These are phyloP conservation scores for Brevipalpus yothersi DNA, from an alignment of 1,140 invertebrate species.

Conservation along the genomic window DNA sequence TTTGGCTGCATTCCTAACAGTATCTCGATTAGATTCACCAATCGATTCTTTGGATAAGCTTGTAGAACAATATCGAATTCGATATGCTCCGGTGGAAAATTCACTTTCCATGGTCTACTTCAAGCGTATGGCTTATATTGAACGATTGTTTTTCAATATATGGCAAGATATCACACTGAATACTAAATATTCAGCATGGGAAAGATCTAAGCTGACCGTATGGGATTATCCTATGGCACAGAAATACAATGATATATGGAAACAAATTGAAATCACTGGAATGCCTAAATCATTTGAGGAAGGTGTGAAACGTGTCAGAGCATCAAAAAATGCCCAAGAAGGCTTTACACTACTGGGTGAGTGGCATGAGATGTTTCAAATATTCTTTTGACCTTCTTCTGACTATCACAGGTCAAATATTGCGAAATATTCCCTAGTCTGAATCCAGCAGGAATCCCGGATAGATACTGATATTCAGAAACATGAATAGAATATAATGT, in stretches of 20 bases:
- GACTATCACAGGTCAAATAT: no score
- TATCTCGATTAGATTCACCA: constrained; percentile 67
- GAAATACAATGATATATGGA: constrained; percentile 95
- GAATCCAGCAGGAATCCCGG: no score
- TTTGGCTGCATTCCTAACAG: constrained; percentile 75
- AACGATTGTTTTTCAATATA: constrained; percentile 67
- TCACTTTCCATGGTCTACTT: constrained; percentile 78
- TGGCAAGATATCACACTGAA: constrained; percentile 95
- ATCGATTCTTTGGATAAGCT: constrained; percentile 78
- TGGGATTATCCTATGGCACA: constrained; percentile 98
- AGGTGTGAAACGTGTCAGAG: constrained; percentile 35
- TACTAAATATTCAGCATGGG: constrained; percentile 47
- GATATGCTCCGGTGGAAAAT: constrained; percentile 60
- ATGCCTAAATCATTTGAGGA: constrained; percentile 31
- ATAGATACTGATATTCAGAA: no score
- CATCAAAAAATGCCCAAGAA: constrained; percentile 28
- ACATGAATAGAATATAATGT: no score
- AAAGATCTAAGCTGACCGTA: constrained; percentile 73
- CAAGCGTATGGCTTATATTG: constrained; percentile 82
- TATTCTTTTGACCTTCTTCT: not conserved
- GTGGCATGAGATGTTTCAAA: not conserved
- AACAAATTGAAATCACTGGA: constrained; percentile 71
- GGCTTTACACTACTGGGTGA: constrained; percentile 69
- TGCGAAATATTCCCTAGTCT: not conserved
- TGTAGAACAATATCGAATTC: constrained; percentile 57